Conservation (phyloP, 2,113 vertebrate species). For the Elachura formosa region DNA sequence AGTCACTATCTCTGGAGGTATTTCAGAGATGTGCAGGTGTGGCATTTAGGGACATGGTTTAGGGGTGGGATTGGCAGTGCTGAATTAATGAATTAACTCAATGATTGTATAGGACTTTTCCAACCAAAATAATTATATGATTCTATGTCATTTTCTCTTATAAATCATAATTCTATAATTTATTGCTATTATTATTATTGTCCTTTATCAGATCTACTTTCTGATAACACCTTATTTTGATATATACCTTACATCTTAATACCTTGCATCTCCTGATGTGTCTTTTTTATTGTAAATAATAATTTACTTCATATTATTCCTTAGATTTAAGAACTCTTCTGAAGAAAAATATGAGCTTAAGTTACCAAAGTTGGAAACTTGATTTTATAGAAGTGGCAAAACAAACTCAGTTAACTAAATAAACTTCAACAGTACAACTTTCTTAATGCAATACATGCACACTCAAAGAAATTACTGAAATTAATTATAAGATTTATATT, state of each 20-base stretch:
- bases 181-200: background rate
- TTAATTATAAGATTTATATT: background rate
- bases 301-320: background rate
- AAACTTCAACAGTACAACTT: background rate
- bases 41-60: background rate
- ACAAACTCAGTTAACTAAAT: background rate
- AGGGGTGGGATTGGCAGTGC: background rate
- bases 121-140: background rate
- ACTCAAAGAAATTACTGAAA: background rate
- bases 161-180: background rate
- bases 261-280: background rate
- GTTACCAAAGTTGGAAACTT: background rate
- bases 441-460: background rate
- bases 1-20: background rate
- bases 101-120: background rate
- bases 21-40: background rate
- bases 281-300: background rate
- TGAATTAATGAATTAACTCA: background rate
- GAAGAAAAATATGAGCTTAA: background rate
- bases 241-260: too few relatives aligned
- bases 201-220: background rate
- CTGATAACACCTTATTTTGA: background rate
- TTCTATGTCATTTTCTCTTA: background rate
- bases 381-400: background rate
- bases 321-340: background rate